A percentile compares a stretch with the other conserved stretches of the same genome.
phyloP scores from a whole-genome alignment of 2,888 invertebrate genomes.

The Orgyia antiqua region DNA sequence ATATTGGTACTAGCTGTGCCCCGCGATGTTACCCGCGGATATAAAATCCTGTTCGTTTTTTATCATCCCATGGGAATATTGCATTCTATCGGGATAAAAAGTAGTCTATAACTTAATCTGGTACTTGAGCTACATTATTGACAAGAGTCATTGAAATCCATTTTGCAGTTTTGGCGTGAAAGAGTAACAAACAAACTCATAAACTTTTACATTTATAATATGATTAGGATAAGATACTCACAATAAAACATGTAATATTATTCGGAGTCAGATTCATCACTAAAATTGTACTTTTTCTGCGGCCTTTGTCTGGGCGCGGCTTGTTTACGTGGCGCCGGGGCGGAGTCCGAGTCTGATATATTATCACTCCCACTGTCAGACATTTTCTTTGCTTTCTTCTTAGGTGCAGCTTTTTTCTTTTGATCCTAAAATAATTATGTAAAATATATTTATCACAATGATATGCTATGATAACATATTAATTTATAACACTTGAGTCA shows the following conservation, averaged over 20 bases:
- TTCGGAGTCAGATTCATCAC: constrained; percentile 51
- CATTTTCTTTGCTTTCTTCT: constrained; percentile 63
- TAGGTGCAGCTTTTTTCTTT: constrained; percentile 56
- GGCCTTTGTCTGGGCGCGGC: constrained; percentile 35
- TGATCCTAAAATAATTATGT: constrained; percentile 25
- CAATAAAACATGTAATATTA: constrained; percentile 18
- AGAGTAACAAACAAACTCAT: no score
- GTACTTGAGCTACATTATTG: no score
- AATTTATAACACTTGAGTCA: no score
- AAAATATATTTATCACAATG: not conserved
- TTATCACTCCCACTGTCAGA: constrained; percentile 46
- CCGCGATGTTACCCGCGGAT: no score
- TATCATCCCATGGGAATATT: no score
- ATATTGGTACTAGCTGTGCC: no score
- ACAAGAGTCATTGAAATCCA: no score
- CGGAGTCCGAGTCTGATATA: constrained; percentile 24
- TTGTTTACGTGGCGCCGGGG: constrained; percentile 20
- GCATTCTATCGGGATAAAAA: no score
- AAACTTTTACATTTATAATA: no score
- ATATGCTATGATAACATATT: not conserved
- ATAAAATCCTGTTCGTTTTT: no score
- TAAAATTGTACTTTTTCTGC: constrained; percentile 64
- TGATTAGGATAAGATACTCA: not conserved
- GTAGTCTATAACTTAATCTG: no score
- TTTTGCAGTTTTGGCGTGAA: not conserved